Base-by-base conservation (phyloP, 2,888 invertebrate species). In the Copidosoma aretas region DNA sequence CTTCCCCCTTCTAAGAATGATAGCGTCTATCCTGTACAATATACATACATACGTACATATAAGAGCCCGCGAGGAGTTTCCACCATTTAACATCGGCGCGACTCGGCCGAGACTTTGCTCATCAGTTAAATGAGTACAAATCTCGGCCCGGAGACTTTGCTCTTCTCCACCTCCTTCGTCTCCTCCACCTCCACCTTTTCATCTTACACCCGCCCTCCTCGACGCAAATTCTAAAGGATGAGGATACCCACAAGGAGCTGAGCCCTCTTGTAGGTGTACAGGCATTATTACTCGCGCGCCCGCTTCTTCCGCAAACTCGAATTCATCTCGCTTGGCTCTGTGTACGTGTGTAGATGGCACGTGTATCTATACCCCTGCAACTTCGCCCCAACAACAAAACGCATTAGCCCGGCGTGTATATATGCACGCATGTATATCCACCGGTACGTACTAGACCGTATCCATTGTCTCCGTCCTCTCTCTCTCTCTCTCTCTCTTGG, bases 81-180 rank as follows among this genome's bases (percentile, higher is more conserved):
- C 32, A 32, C 39, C 39, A 61, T 61, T 61, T 52, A 61, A 54
- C 46, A 56, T 32, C 32, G 32, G 32, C 32, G 32, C 8, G 32
- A 32, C 32, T 8, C 32, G 8, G 4, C 32, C 32, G 32, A 32
- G 77, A 77, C 76, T 77, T 77, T 75, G 75, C 76, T 78, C 76
- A 77, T 78, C 77, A 77, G 75, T 73, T 75, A 77, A 77, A 79
- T 77, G 77, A 77, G 75, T 76, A 79, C 76, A 76, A 77, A 79
- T 78, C 75, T 78, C 72, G 72, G 62, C 71, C 67, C 43, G 8
- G 43, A 46, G 43, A 46, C 15, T 17, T 46, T 46, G 43, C 43
- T 15, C 14, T 4, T 17, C 17, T 46, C 43, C 43, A 8, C 60
- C 49, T 70, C 32, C 8, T 3, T 32, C 71, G 66, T 71, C 54